Evolutionary conservation across 2,797 vertebrate genomes (phyloP).

Genomic region (Lerista edwardsae): DNA sequence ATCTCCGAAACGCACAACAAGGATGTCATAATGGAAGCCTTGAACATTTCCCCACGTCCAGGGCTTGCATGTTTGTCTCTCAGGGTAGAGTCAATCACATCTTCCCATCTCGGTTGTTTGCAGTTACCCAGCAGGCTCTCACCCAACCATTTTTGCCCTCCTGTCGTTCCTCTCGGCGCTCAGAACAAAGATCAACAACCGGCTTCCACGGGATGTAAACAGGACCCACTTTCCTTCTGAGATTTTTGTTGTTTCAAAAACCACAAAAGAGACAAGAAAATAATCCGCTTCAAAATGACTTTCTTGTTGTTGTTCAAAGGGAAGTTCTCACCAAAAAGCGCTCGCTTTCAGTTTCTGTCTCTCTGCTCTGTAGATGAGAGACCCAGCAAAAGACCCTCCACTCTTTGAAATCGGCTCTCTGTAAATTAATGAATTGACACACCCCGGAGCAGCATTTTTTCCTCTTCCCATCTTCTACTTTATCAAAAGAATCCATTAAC

Average conservation of each 20-base stretch:
- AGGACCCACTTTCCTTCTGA: neutral
- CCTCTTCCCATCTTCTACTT: neutral
- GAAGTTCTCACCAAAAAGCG: neutral
- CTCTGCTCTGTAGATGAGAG: neutral
- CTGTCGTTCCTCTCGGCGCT: neutral
- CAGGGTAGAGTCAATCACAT: neutral
- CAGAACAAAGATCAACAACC: neutral
- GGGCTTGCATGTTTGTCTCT: neutral
- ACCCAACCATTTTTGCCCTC: neutral
- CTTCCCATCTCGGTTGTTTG: neutral
- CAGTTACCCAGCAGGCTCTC: neutral
- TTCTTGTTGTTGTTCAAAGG: neutral
- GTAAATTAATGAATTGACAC: neutral
- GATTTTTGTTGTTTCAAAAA: neutral
- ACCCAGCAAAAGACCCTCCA: neutral
- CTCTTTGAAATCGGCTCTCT: neutral
- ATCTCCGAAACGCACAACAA: neutral
- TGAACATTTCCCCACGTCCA: neutral
- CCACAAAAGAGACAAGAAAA: neutral
- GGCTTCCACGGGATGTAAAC: neutral
- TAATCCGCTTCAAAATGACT: neutral
- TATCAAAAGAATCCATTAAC: slow-evolving; percentile 24
- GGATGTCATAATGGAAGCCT: slow-evolving; percentile 17
- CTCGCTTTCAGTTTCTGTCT: too few species aligned
- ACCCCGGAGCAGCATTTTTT: neutral